phyloP scores from a whole-genome alignment of 2,888 invertebrate species.

The Temnothorax ravouxi region DNA sequence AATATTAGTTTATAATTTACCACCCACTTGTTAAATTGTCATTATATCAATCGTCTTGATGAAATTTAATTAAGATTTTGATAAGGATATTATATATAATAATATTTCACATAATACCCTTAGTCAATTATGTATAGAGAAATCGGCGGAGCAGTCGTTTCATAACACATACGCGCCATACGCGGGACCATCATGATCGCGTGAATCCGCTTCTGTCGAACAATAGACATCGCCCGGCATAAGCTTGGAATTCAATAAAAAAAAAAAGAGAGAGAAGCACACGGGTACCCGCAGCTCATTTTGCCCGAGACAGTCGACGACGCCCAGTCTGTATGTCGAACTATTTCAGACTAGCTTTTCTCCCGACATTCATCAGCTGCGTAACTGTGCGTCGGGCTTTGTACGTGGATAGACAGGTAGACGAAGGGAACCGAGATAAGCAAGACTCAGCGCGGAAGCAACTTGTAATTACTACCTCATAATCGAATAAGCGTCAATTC shows the following conservation, averaged over 20 bases:
- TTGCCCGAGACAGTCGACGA: slow-evolving; percentile 75
- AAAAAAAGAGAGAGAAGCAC: slow-evolving; percentile 25
- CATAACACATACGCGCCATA: slow-evolving; percentile 52
- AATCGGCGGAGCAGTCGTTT: background rate
- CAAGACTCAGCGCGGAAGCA: background rate
- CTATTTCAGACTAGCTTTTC: slow-evolving; percentile 74
- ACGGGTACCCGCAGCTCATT: slow-evolving; percentile 73
- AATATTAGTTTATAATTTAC: background rate
- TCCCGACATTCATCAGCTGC: slow-evolving; percentile 61
- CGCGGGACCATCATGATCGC: slow-evolving; percentile 50
- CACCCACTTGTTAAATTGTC: background rate
- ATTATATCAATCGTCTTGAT: background rate
- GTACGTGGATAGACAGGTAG: slow-evolving; percentile 71
- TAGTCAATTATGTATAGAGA: background rate
- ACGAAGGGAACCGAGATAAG: slow-evolving; percentile 62
- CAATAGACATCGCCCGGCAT: slow-evolving; percentile 56
- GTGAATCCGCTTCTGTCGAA: slow-evolving; percentile 53
- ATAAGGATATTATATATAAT: background rate
- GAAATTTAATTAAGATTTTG: background rate
- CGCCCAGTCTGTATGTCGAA: slow-evolving; percentile 78
- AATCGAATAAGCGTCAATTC: slow-evolving; percentile 23
- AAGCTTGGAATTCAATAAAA: slow-evolving; percentile 46
- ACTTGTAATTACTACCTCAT: slow-evolving; percentile 28
- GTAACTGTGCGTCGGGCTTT: slow-evolving; percentile 67
- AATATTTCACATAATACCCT: background rate